phyloP scores from a whole-genome alignment of 2,113 vertebrate genomes.

The Platysternon megacephalum region DNA sequence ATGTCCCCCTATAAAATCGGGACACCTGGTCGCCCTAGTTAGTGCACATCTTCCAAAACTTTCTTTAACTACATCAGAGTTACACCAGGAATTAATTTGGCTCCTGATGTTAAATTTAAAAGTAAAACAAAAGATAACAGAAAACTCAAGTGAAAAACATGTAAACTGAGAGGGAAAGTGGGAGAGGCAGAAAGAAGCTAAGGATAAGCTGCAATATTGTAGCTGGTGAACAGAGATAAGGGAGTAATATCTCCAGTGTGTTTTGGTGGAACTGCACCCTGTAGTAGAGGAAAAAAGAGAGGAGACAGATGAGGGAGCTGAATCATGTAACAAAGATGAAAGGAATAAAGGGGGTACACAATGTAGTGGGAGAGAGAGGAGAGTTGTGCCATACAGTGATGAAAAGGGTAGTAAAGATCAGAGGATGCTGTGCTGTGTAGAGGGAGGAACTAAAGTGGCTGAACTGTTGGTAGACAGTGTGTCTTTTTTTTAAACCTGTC shows the following conservation, averaged over 20 bases:
- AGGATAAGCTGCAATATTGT: neutral
- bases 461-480: neutral
- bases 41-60: neutral
- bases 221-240: neutral
- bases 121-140: constrained; percentile 8
- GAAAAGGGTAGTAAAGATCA: neutral
- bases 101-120: neutral
- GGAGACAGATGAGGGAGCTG: neutral
- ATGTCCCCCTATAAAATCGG: neutral
- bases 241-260: accelerated
- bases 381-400: accelerated
- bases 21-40: neutral
- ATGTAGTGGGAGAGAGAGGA: neutral
- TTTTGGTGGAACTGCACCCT: accelerated
- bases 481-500: neutral
- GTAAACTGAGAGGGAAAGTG: neutral
- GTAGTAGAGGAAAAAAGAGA: neutral
- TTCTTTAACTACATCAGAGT: neutral
- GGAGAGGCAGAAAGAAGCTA: neutral
- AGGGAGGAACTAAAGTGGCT: neutral
- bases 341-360: neutral
- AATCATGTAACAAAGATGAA: accelerated
- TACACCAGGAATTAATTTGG: neutral
- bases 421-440: neutral
- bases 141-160: neutral